Evolutionary conservation across 2,888 invertebrate species (phyloP).

Genomic region (Tachina fera): DNA sequence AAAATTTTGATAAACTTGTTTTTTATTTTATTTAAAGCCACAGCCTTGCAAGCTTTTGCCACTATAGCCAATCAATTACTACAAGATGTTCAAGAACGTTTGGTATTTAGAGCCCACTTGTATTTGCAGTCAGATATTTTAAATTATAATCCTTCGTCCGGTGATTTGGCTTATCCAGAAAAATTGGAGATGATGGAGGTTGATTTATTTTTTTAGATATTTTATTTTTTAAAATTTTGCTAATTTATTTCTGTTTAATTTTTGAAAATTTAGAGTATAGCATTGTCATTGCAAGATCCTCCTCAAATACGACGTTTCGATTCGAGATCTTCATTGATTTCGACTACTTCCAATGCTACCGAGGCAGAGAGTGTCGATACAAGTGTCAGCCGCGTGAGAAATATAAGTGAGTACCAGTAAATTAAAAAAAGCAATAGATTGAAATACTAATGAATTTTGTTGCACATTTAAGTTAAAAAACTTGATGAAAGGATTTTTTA

Average conservation of each 20-base stretch:
- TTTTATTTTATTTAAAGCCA: constrained; percentile 81
- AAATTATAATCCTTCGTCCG: constrained; percentile 93
- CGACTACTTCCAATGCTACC: constrained; percentile 87
- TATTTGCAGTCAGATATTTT: constrained; percentile 96
- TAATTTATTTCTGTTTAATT: background rate
- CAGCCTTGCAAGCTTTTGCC: constrained; percentile 90
- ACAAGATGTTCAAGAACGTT: constrained; percentile 97
- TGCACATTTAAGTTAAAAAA: background rate
- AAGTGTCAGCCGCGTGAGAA: constrained; percentile 78
- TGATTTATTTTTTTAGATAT: background rate
- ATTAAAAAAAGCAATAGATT: no score
- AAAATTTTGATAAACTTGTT: background rate
- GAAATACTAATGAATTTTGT: no score
- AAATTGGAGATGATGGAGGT: constrained; percentile 99
- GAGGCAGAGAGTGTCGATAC: constrained; percentile 87
- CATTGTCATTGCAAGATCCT: constrained; percentile 86
- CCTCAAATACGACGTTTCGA: constrained; percentile 86
- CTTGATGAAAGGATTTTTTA: background rate
- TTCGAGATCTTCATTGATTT: constrained; percentile 87
- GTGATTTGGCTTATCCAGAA: constrained; percentile 98
- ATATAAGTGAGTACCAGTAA: constrained; percentile 77
- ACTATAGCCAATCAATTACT: constrained; percentile 91
- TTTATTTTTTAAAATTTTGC: background rate
- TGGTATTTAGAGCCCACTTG: constrained; percentile 97
- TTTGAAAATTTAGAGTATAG: constrained; percentile 85